These are phyloP conservation scores for Sebastes iracundus DNA, from an alignment of 2,797 vertebrate species.

Conservation along the genomic window DNA sequence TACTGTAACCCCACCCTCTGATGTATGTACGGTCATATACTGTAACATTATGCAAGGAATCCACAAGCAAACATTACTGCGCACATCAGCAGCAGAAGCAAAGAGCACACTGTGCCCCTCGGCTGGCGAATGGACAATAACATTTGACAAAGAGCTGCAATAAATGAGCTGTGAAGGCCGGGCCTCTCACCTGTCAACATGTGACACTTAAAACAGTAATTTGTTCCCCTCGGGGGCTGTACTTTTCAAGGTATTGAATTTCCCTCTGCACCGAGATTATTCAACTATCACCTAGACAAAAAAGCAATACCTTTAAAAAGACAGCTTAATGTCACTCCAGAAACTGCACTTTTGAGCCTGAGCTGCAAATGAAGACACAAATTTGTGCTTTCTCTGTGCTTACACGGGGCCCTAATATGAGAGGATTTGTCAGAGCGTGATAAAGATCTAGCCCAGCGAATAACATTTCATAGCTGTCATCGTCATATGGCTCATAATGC, in stretches of 20 bases:
- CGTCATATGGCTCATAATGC: slow-evolving; percentile 60
- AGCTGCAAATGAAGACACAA: not conserved
- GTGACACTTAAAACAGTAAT: slow-evolving; percentile 77
- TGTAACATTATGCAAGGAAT: slow-evolving; percentile 30
- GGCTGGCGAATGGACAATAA: slow-evolving; percentile 49
- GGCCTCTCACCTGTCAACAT: slow-evolving; percentile 76
- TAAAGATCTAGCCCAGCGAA: slow-evolving; percentile 52
- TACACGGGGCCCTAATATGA: slow-evolving; percentile 4
- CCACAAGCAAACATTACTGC: slow-evolving; percentile 16
- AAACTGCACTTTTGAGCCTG: not conserved
- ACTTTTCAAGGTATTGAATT: slow-evolving; percentile 67
- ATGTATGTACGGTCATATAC: not conserved
- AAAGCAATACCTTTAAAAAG: slow-evolving; percentile 41
- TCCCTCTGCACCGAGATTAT: slow-evolving; percentile 51
- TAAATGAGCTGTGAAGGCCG: slow-evolving; percentile 77
- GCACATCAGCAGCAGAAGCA: slow-evolving; percentile 4
- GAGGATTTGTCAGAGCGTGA: slow-evolving; percentile 51
- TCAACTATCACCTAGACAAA: slow-evolving; percentile 31
- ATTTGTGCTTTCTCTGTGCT: not conserved
- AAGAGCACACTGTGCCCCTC: not conserved
- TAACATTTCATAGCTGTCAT: slow-evolving; percentile 73
- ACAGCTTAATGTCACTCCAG: slow-evolving; percentile 13
- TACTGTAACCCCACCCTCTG: slow-evolving; percentile 8
- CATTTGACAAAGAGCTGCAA: slow-evolving; percentile 63
- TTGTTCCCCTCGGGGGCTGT: slow-evolving; percentile 46